These are phyloP conservation scores for Enteromius radiatus DNA, from an alignment of 2,797 vertebrate genomes.

Conservation along the genomic window DNA sequence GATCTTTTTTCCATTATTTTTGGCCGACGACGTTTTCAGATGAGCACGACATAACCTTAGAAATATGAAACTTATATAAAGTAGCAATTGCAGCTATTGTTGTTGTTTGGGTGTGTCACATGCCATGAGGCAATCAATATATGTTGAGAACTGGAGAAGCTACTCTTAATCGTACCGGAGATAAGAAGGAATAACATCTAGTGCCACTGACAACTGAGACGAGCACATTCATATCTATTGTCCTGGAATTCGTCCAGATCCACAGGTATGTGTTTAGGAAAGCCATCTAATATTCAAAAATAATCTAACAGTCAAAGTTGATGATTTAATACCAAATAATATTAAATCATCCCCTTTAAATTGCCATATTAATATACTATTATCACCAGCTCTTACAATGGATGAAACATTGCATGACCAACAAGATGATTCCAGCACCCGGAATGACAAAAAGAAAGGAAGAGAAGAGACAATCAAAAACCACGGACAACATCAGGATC, in stretches of 20 bases:
- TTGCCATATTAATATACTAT: background rate
- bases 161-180: conserved; percentile 27
- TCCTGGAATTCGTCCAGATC: conserved; percentile 49
- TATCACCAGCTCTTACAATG: conserved; percentile 47
- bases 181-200: conserved; percentile 31
- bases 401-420: conserved; percentile 21
- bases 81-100: conserved; percentile 53
- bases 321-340: background rate
- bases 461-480: conserved; percentile 48
- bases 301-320: background rate
- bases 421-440: conserved; percentile 18
- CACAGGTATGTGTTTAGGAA: conserved; percentile 46
- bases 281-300: background rate
- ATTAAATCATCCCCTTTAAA: background rate
- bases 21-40: conserved; percentile 39
- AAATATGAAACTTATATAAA: conserved; percentile 44
- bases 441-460: conserved; percentile 36
- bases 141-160: conserved; percentile 47
- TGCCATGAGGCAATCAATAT: conserved; percentile 60
- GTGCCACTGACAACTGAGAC: conserved; percentile 8
- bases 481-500: conserved; percentile 12
- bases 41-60: background rate
- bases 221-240: conserved; percentile 37
- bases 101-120: conserved; percentile 62
- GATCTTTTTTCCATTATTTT: conserved; percentile 22